Evolutionary conservation across 1,140 invertebrate species (phyloP).

Genomic region (Drosophila biarmipes): DNA sequence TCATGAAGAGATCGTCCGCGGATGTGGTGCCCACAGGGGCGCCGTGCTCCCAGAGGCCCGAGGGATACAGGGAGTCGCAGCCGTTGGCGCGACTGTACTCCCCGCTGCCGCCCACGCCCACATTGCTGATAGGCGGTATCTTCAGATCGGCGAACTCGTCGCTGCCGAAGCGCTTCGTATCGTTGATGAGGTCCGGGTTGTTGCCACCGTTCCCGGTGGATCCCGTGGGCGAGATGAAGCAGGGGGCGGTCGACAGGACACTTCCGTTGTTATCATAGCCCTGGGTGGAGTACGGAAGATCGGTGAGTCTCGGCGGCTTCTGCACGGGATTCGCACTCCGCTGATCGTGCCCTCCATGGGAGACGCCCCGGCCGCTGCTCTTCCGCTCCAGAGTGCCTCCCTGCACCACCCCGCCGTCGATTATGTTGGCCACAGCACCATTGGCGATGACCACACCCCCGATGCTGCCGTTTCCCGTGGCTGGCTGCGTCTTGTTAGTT

Average conservation of each 20-base stretch:
- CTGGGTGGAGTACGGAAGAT: constrained; percentile 87
- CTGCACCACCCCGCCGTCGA: constrained; percentile 43
- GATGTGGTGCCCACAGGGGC: constrained; percentile 52
- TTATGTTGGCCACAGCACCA: constrained; percentile 70
- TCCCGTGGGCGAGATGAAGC: constrained; percentile 89
- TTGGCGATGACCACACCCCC: constrained; percentile 83
- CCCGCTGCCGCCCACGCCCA: constrained; percentile 85
- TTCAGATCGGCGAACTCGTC: constrained; percentile 84
- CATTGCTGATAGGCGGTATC: constrained; percentile 40
- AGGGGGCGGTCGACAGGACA: constrained; percentile 86
- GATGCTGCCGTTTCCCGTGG: constrained; percentile 85
- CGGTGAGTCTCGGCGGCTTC: constrained; percentile 88
- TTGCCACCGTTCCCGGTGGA: constrained; percentile 88
- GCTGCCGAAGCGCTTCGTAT: constrained; percentile 88
- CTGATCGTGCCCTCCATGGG: constrained; percentile 73
- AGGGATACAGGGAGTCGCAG: constrained; percentile 89
- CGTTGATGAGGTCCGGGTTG: constrained; percentile 93
- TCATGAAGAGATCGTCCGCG: constrained; percentile 85
- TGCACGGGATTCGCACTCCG: constrained; percentile 88
- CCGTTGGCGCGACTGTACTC: constrained; percentile 89
- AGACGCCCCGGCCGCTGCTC: constrained; percentile 30
- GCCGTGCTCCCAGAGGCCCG: constrained; percentile 87
- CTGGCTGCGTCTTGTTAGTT: constrained; percentile 84
- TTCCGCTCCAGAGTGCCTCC: constrained; percentile 70
- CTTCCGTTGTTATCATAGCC: constrained; percentile 87